A percentile compares a stretch with the other conserved stretches of the same genome.
phyloP scores from a whole-genome alignment of 2,888 invertebrate species.

The Temnothorax unifasciatus region DNA sequence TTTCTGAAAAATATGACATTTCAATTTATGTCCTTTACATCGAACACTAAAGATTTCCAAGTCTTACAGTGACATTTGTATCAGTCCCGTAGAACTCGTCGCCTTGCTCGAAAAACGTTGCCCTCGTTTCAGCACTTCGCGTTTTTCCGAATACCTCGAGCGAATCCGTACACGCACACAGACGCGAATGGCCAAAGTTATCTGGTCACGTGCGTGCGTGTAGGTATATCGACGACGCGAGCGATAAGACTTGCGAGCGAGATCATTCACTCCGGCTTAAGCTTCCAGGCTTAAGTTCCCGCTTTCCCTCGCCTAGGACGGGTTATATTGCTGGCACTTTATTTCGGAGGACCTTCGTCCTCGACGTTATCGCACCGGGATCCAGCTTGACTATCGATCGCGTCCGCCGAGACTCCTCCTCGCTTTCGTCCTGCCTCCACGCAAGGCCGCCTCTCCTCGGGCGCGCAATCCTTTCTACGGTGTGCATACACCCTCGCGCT shows the following conservation, averaged over 20 bases:
- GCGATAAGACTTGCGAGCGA: constrained; percentile 66
- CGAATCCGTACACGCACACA: not conserved
- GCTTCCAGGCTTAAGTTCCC: constrained; percentile 69
- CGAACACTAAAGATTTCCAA: not conserved
- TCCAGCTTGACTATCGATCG: constrained; percentile 76
- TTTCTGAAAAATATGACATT: not conserved
- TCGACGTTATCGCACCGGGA: constrained; percentile 72
- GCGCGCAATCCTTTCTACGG: constrained; percentile 30
- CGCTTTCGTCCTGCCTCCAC: constrained; percentile 52
- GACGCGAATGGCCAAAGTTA: constrained; percentile 4
- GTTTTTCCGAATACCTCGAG: constrained; percentile 25
- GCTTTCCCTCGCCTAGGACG: constrained; percentile 61
- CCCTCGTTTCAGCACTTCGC: not conserved
- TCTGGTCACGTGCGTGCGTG: constrained; percentile 29
- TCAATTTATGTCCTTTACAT: not conserved
- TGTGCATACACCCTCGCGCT: constrained; percentile 15
- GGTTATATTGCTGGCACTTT: constrained; percentile 74
- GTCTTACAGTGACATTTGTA: constrained; percentile 1
- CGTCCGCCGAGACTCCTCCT: constrained; percentile 54
- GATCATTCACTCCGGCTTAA: constrained; percentile 74
- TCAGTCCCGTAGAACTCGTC: constrained; percentile 10
- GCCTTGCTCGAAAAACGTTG: constrained; percentile 4
- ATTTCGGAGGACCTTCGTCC: constrained; percentile 74
- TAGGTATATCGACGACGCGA: constrained; percentile 59
- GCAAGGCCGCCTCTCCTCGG: constrained; percentile 31